Percentiles rank a stretch among this genome's conserved stretches.
These are phyloP conservation scores for Macrobrachium nipponense DNA, from an alignment of 1,140 invertebrate genomes.

Conservation along the genomic window DNA sequence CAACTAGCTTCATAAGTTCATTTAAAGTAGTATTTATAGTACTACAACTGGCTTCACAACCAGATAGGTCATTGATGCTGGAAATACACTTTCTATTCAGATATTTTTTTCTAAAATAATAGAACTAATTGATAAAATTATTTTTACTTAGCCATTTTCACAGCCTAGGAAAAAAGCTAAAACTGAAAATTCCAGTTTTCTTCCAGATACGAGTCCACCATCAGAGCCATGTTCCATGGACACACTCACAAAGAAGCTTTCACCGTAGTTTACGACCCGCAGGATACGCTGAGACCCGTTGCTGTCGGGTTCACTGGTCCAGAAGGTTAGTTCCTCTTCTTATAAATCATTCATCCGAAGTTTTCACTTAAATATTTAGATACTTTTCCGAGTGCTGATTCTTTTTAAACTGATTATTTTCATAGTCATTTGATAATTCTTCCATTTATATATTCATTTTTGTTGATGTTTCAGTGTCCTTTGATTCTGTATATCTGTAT, in stretches of 20 bases:
- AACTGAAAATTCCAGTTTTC: no score
- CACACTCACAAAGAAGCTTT: conserved; percentile 96
- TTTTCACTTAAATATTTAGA: neutral
- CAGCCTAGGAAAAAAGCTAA: neutral
- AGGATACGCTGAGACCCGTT: conserved; percentile 81
- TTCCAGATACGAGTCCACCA: conserved; percentile 85
- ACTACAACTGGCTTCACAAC: no score
- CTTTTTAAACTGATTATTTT: neutral
- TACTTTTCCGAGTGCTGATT: neutral
- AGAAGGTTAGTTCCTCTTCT: neutral
- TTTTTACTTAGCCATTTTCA: neutral
- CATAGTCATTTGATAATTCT: neutral
- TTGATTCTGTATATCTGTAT: no score
- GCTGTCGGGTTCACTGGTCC: conserved; percentile 93
- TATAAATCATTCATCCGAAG: no score
- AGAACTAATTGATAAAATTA: neutral
- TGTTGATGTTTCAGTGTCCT: no score
- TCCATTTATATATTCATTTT: no score
- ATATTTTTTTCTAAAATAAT: neutral
- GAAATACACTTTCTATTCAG: no score
- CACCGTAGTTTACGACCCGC: conserved; percentile 89
- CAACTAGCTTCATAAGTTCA: no score
- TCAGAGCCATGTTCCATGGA: conserved; percentile 93
- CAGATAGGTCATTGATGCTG: no score
- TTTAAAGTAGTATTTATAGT: no score